These are phyloP conservation scores for Pachypanchax playfairii DNA, from an alignment of 2,113 vertebrate genomes.

Conservation along the genomic window DNA sequence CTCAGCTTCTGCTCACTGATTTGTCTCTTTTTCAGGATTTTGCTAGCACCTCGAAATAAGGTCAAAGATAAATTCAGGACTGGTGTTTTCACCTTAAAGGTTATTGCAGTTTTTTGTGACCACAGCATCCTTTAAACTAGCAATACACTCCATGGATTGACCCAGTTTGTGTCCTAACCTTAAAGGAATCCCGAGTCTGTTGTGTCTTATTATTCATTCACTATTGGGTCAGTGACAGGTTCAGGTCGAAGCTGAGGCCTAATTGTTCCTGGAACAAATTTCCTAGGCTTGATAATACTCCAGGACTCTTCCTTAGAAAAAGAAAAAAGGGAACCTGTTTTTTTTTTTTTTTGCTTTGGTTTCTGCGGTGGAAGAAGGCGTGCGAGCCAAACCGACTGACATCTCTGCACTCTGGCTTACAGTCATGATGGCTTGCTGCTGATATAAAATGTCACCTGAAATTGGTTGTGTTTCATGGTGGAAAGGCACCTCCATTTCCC, in stretches of 20 bases:
- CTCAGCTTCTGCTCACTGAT: not conserved
- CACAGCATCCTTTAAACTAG: slow-evolving; percentile 50
- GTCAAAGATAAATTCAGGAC: slow-evolving; percentile 46
- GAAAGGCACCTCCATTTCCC: slow-evolving; percentile 48
- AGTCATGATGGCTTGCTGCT: slow-evolving; percentile 46
- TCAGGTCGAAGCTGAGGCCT: slow-evolving; percentile 37
- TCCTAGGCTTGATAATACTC: slow-evolving; percentile 28
- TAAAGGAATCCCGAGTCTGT: slow-evolving; percentile 34
- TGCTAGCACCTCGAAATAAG: slow-evolving; percentile 21
- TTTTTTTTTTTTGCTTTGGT: slow-evolving; percentile 24
- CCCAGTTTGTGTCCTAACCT: slow-evolving; percentile 50
- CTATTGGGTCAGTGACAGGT: slow-evolving; percentile 36
- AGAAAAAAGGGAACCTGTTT: slow-evolving; percentile 11
- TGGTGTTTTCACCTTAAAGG: slow-evolving; percentile 41
- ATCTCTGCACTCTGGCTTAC: slow-evolving; percentile 41
- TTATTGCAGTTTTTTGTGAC: slow-evolving; percentile 43
- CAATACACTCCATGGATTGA: slow-evolving; percentile 41
- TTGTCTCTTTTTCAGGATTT: slow-evolving; percentile 23
- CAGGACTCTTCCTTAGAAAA: slow-evolving; percentile 3
- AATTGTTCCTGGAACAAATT: slow-evolving; percentile 25
- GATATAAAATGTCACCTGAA: slow-evolving; percentile 72
- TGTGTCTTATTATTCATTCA: slow-evolving; percentile 49
- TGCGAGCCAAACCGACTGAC: slow-evolving; percentile 47
- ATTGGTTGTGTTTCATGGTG: slow-evolving; percentile 61
- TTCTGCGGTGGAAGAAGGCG: slow-evolving; percentile 21